Conservation (phyloP, 2,888 invertebrate species). For the Hirtodrosophila duncani region DNA sequence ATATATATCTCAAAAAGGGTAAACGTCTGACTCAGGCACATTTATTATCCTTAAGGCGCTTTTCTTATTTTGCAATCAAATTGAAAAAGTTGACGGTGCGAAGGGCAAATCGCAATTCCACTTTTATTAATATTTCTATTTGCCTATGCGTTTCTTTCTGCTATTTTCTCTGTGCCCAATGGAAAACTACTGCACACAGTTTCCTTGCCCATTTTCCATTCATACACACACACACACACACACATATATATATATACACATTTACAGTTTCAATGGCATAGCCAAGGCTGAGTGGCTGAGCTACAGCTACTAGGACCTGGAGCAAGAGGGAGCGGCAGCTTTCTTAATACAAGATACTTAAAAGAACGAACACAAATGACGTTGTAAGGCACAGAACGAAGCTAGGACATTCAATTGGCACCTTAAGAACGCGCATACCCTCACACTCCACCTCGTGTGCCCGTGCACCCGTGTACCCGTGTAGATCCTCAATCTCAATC, state of each 20-base stretch:
- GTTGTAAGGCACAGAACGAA: constrained; percentile 12
- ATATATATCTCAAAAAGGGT: constrained; percentile 19
- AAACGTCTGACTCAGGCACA: constrained; percentile 24
- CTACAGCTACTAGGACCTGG: background rate
- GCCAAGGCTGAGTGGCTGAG: constrained; percentile 40
- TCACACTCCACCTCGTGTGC: too few relatives aligned
- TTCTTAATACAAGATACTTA: constrained; percentile 68
- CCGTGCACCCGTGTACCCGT: too few relatives aligned
- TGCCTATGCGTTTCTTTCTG: constrained; percentile 55
- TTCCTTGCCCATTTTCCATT: constrained; percentile 14
- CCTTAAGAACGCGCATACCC: constrained; percentile 14
- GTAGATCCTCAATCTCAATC: too few relatives aligned
- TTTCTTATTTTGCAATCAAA: constrained; percentile 41
- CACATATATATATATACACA: constrained; percentile 41
- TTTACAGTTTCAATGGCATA: constrained; percentile 56
- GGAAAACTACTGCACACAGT: constrained; percentile 51
- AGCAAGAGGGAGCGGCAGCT: constrained; percentile 33
- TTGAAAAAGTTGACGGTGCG: constrained; percentile 39
- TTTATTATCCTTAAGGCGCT: constrained; percentile 28
- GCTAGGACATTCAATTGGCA: constrained; percentile 34
- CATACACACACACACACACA: constrained; percentile 23
- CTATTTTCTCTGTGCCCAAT: constrained; percentile 26
- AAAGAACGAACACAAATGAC: constrained; percentile 54
- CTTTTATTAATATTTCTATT: constrained; percentile 70
- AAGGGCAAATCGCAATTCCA: constrained; percentile 61